Base-by-base conservation (phyloP, 2,113 vertebrate species). In the Triplophysa siluroides region DNA sequence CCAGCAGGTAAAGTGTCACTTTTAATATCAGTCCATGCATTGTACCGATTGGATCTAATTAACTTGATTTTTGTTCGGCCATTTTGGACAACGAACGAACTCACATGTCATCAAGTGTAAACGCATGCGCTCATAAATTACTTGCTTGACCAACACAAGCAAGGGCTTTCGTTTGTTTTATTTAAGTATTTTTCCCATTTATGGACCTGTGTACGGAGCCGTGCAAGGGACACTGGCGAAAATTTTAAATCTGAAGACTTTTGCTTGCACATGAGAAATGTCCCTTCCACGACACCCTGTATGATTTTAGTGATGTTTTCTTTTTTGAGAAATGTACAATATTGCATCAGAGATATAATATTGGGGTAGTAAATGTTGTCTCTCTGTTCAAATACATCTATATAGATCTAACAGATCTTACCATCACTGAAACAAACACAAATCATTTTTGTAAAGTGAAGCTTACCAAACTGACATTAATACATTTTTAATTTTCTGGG, bases 1-100 rank as follows among this genome's bases (percentile, higher is more conserved):
- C 92, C 90, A 91, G 91, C 91, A 90, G 90, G 90, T 93, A 91
- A 89, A 87, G 88, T 78, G 89, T 58, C 88, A 91, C 23, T 9
- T 76, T 87, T 79, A 74, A 91, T 92, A 83, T 84, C 71, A 85
- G 81, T 8, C 77, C 63, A 2, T 76, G 77, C 45, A 85, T 75
- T 64, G 61, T 85, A 80, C 67, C 85, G 85, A 90, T 88, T 88
- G 86, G 68, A 21, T 56, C 85, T 90, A 90, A 90, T 86, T 87
- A 89, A 84, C 83, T 65, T 83, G 84, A 88, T 61, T 29, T 45
- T 74, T 77, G 80, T 64, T 85, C 77, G 71, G 83, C 81, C 83
- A 86, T 86, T 65, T 67, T 23, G n/a, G 38, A 77, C 47, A 33
- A 76, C 60, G 84, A 83, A 82, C 47, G 60, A 76, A 88, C 80